A percentile compares a stretch with the other conserved stretches of the same genome.
phyloP scores from a whole-genome alignment of 2,888 invertebrate species.

The Drosophila formosana region DNA sequence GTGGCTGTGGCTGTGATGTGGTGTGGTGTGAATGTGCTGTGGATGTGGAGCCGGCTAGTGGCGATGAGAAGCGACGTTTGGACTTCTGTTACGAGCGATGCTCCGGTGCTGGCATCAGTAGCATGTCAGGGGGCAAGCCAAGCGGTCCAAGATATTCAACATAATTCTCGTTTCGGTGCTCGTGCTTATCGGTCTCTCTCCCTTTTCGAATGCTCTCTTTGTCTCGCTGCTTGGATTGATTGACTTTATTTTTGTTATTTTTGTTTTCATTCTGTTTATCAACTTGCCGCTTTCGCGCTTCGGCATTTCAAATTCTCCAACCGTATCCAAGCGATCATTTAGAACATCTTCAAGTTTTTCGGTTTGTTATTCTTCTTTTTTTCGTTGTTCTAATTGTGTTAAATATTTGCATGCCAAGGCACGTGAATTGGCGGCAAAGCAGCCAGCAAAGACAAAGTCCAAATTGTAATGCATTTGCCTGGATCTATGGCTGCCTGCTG shows the following conservation, averaged over 20 bases:
- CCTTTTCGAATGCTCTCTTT: background rate
- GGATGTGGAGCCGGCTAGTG: conserved; percentile 13
- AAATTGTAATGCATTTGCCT: conserved; percentile 12
- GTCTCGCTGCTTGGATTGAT: background rate
- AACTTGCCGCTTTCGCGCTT: conserved; percentile 23
- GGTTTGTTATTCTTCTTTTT: background rate
- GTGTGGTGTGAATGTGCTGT: background rate
- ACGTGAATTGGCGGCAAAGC: conserved; percentile 42
- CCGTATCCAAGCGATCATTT: background rate
- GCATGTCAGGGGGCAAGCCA: conserved; percentile 74
- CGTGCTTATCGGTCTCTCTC: conserved; percentile 6
- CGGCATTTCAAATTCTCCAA: background rate
- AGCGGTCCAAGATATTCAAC: conserved; percentile 55
- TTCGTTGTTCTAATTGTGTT: background rate
- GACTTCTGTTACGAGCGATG: conserved; percentile 30
- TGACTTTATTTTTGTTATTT: conserved; percentile 7
- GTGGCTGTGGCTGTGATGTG: background rate
- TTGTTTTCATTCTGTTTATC: background rate
- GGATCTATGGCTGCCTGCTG: conserved; percentile 26
- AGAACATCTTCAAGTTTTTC: background rate
- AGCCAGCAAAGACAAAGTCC: conserved; percentile 20
- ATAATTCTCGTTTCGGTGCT: conserved; percentile 11
- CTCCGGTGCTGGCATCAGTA: conserved; percentile 63
- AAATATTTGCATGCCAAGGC: conserved; percentile 50
- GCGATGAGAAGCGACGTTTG: conserved; percentile 16